Evolutionary conservation across 2,797 vertebrate genomes (phyloP), one percentile per base, ranked within the genome.

Genomic region (Lerista edwardsae): DNA sequence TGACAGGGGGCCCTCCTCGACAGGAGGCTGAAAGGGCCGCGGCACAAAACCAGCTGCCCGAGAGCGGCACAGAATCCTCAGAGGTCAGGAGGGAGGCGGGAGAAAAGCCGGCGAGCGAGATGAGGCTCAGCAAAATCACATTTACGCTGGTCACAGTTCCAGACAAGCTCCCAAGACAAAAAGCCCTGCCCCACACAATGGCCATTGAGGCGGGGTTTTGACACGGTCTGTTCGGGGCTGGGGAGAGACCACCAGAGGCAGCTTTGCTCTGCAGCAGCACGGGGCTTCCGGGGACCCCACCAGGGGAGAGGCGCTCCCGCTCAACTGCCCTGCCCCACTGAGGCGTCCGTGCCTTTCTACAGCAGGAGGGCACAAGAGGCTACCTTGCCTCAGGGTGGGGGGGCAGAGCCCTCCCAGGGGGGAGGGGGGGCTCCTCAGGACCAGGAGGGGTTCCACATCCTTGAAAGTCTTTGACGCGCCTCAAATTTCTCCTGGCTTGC

Each of bases 131-230:
- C 91, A 90, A 94, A 94, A 94, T 94, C 94, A 84, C 92, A 94
- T 94, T 94, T 93, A 91, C 88, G 72, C 41, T 93, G 92, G 92
- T 94, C 94, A 94, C 89, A 91, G 91, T 91, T 91, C 93, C 94
- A 94, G 93, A 89, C 94, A 90, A 93, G 91, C 68, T 88, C 83
- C 90, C 87, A 69, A 89, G 91, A 93, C 89, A 93, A 93, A 92
- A 86, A 90, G 85, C 90, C 10, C 75, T 27, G 8, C 82, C 84
- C 71, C 89, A 88, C 91, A 87, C 89, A 82, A 91, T 57, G 91
- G 90, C 91, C 90, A 93, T 93, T 93, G 86, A 55, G 51, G 93
- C 89, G 78, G 90, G 73, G 86, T 86, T 87, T 88, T 93, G 94
- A 92, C 91, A 81, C 0, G 87, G 88, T 87, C 92, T 88, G 86